Evolutionary conservation across 2,113 vertebrate genomes (phyloP), one percentile per base, ranked within the genome.

Genomic region (Hystrix brachyura): DNA sequence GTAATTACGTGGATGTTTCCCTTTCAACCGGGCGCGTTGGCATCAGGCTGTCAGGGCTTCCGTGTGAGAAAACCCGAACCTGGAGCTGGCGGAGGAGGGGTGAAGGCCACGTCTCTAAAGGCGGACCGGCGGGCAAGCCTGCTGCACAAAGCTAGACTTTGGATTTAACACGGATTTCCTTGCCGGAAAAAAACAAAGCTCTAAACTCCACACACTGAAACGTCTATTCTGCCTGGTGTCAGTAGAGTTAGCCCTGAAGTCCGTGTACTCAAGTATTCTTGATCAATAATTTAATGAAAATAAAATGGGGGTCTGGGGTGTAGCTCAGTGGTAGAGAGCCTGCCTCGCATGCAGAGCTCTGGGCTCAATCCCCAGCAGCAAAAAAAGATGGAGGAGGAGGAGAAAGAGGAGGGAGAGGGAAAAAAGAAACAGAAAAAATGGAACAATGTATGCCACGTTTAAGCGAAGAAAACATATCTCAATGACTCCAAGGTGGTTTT

Each of bases 1-100:
- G 57, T 62, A 94, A 98, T 97, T 94, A 95, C 4, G 7, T 17
- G 72, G 21, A 46, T 93, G 74, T 64, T 93, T 95, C 88, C 55
- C 76, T 95, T 84, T 17, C 85, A 96, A 59, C 90, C 74, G 86
- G 65, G 43, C 76, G 83, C 65, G 76, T 87, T 91, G 91, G 88
- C 48, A 32, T 72, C 72, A 19, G 21, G 72, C 95, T 96, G 92
- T 95, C 83, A 65, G 27, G 65, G 53, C 53, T 53, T 86, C 67
- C 19, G 67, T 83, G 46, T 71, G 67, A 90, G 67, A 90, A 93
- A 89, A 92, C 46, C 82, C 87, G 62, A 87, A 71, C 7, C 3
- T 1, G 5, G 62, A 34, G 65, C 4, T 78, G 34, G 59, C 21
- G 48, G 57, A 92, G 38, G 27, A 87, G 59, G 72, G 96, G 88